Evolutionary conservation across 2,888 invertebrate genomes (phyloP).

Genomic region (Melipona beecheii): DNA sequence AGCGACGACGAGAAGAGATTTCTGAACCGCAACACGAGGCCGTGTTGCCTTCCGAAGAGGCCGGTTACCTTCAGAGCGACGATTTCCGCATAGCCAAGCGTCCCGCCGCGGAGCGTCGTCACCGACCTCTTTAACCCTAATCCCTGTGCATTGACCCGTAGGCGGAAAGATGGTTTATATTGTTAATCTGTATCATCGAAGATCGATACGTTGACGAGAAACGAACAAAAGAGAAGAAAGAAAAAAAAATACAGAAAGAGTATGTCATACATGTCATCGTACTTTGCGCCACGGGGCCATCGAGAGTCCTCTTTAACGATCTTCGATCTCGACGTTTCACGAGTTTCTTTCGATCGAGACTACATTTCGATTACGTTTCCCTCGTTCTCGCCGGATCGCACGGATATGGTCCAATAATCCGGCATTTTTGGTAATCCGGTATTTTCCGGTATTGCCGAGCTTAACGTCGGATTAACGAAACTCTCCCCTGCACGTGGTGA

Average conservation of each 20-base stretch:
- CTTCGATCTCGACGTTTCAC: neutral
- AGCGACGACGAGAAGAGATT: conserved; percentile 58
- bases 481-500: neutral
- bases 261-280: neutral
- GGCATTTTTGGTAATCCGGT: neutral
- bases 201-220: conserved; percentile 55
- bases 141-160: conserved; percentile 84
- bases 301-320: conserved; percentile 25
- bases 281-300: conserved; percentile 27
- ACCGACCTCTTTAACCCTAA: conserved; percentile 96
- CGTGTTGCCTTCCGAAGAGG: conserved; percentile 70
- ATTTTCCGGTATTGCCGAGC: neutral
- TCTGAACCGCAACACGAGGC: conserved; percentile 69
- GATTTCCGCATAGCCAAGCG: conserved; percentile 96
- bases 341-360: neutral
- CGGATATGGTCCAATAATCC: neutral
- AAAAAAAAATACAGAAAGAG: neutral
- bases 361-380: neutral
- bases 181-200: conserved; percentile 72
- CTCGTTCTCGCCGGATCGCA: neutral
- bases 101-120: conserved; percentile 94
- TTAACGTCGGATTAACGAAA: neutral
- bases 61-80: conserved; percentile 96
- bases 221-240: neutral
- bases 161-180: conserved; percentile 81